Conservation (phyloP, 2,113 vertebrate species). For the Pelobates fuscus region DNA sequence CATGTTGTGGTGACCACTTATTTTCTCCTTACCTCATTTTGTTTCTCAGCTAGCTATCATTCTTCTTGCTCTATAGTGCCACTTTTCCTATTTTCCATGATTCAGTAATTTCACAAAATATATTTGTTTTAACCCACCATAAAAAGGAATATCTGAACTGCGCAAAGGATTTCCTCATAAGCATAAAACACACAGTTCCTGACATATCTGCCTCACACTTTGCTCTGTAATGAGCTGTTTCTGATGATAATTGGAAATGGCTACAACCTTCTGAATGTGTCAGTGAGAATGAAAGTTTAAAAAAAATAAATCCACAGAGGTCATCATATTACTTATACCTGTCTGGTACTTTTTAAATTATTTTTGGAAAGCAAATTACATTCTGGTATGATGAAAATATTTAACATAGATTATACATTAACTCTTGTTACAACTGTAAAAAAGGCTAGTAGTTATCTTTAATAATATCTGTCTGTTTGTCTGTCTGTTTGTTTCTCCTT, state of each 20-base stretch:
- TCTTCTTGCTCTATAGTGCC: too few species aligned
- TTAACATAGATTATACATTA: too few species aligned
- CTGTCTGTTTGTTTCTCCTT: too few species aligned
- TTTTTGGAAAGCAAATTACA: constrained; percentile 19
- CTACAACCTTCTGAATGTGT: neutral
- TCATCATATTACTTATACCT: constrained; percentile 7
- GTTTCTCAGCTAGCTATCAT: too few species aligned
- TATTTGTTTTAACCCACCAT: neutral
- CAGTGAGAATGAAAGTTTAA: constrained; percentile 16
- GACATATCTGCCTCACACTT: neutral
- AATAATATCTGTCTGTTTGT: too few species aligned
- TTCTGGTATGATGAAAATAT: constrained; percentile 1
- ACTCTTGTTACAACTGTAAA: too few species aligned
- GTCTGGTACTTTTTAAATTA: constrained; percentile 9
- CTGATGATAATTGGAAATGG: constrained; percentile 26
- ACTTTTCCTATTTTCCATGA: too few species aligned
- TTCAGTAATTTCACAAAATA: too few species aligned
- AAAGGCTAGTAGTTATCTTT: too few species aligned
- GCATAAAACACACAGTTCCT: constrained; percentile 2
- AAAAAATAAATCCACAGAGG: constrained; percentile 15
- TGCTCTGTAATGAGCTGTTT: neutral
- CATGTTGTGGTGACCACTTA: too few species aligned
- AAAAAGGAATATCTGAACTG: neutral
- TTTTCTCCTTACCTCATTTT: too few species aligned
- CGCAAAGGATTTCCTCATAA: neutral